Percentiles rank a stretch among this genome's conserved stretches.
These are phyloP conservation scores for Incurvaria masculella DNA, from an alignment of 2,888 invertebrate genomes.

Conservation along the genomic window DNA sequence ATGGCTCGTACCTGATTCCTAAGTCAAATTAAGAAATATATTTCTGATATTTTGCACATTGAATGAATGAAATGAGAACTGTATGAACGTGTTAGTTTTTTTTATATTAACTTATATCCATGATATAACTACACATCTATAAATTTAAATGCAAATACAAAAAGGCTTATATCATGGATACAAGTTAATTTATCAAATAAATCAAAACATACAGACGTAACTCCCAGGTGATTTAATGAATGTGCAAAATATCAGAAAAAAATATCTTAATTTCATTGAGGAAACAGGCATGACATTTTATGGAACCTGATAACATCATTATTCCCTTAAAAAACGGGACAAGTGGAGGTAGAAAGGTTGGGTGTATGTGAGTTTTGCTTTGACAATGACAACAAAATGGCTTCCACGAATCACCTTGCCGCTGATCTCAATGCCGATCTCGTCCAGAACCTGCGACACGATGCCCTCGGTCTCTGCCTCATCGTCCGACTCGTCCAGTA, in stretches of 20 bases:
- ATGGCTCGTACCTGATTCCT: too few relatives aligned
- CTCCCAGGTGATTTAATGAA: too few relatives aligned
- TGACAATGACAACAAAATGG: conserved; percentile 1
- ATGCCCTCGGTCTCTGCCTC: conserved; percentile 86
- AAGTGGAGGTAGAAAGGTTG: background rate
- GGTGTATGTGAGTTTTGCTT: background rate
- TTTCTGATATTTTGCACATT: too few relatives aligned
- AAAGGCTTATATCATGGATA: too few relatives aligned
- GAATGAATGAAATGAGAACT: background rate
- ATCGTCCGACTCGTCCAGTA: conserved; percentile 85
- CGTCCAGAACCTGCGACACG: conserved; percentile 90
- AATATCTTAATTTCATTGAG: too few relatives aligned
- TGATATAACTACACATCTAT: conserved; percentile 3
- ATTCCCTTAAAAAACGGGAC: background rate
- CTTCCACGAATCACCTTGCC: conserved; percentile 67
- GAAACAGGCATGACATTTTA: too few relatives aligned
- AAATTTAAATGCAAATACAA: too few relatives aligned
- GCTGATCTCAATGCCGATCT: conserved; percentile 93
- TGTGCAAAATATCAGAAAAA: too few relatives aligned
- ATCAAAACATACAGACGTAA: conserved; percentile 6
- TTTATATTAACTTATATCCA: too few relatives aligned
- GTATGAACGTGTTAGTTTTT: background rate
- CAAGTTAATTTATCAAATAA: too few relatives aligned
- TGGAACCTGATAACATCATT: background rate
- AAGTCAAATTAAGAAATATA: too few relatives aligned